Percentiles rank a stretch among this genome's conserved stretches.
Evolutionary conservation across 2,888 invertebrate genomes (phyloP).

Genomic region (Bombyx huttoni): DNA sequence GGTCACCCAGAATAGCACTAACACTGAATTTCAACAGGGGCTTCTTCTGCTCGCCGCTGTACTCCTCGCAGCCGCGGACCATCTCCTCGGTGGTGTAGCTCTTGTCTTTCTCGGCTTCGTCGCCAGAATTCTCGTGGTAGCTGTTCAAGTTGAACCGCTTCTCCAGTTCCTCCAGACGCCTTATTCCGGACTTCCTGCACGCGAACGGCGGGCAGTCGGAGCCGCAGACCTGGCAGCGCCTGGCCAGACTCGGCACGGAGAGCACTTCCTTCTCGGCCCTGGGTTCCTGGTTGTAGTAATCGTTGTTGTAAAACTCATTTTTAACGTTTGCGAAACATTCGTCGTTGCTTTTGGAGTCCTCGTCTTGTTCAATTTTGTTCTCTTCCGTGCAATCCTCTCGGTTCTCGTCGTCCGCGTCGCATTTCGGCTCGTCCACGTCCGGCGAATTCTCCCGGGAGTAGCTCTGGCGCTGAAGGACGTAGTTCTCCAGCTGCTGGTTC

Average conservation of each 20-base stretch:
- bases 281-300: constrained; percentile 36
- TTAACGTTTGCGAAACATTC: constrained; percentile 38
- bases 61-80: constrained; percentile 53
- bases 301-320: constrained; percentile 46
- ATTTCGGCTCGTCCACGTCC: constrained; percentile 42
- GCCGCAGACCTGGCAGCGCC: constrained; percentile 70
- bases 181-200: constrained; percentile 57
- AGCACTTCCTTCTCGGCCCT: constrained; percentile 47
- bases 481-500: constrained; percentile 63
- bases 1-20: constrained; percentile 87
- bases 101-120: constrained; percentile 39
- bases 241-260: constrained; percentile 44
- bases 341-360: constrained; percentile 49
- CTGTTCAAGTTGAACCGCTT: constrained; percentile 49
- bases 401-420: constrained; percentile 32
- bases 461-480: constrained; percentile 42
- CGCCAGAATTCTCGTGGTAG: constrained; percentile 55
- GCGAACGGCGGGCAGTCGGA: constrained; percentile 68
- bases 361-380: constrained; percentile 39
- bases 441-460: constrained; percentile 53
- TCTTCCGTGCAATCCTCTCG: constrained; percentile 31
- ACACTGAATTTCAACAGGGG: constrained; percentile 93
- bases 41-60: constrained; percentile 64
- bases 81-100: constrained; percentile 45
- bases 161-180: constrained; percentile 53